Conservation (phyloP, 2,888 invertebrate genomes). For the Lottia scabra region DNA sequence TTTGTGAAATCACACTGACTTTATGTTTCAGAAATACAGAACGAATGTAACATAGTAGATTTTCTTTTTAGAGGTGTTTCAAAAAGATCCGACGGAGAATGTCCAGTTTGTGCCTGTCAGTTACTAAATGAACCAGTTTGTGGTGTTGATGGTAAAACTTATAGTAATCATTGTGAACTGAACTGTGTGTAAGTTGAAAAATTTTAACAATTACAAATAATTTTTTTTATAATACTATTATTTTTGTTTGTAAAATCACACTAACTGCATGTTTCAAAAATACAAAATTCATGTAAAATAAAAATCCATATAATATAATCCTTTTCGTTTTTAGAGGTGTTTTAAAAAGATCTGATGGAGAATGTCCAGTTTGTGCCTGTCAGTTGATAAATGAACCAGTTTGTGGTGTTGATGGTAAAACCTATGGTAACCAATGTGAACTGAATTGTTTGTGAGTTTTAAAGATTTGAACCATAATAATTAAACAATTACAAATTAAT, state of each 20-base stretch:
- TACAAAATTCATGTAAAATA: too few relatives aligned
- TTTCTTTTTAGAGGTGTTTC: not conserved
- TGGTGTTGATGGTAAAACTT: slow-evolving; percentile 14
- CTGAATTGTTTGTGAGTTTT: slow-evolving; percentile 18
- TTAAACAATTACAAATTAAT: too few relatives aligned
- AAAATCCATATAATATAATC: too few relatives aligned
- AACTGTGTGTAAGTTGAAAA: slow-evolving; percentile 13
- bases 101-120: slow-evolving; percentile 13
- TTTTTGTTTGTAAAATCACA: too few relatives aligned
- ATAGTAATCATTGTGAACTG: slow-evolving; percentile 15
- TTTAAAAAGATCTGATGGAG: slow-evolving; percentile 10
- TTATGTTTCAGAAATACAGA: too few relatives aligned
- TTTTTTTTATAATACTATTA: too few relatives aligned
- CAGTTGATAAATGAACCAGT: slow-evolving; percentile 15
- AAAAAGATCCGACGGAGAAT: slow-evolving; percentile 10
- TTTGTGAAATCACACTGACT: too few relatives aligned
- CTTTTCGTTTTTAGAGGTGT: not conserved
- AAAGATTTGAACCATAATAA: too few relatives aligned
- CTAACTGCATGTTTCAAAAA: too few relatives aligned
- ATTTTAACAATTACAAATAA: too few relatives aligned
- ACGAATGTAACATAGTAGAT: too few relatives aligned
- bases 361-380: slow-evolving; percentile 14
- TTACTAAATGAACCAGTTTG: slow-evolving; percentile 13
- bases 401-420: slow-evolving; percentile 14
- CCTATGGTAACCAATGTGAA: slow-evolving; percentile 13